phyloP scores from a whole-genome alignment of 2,888 invertebrate species.

The Hermaeophaga mercurialis region DNA sequence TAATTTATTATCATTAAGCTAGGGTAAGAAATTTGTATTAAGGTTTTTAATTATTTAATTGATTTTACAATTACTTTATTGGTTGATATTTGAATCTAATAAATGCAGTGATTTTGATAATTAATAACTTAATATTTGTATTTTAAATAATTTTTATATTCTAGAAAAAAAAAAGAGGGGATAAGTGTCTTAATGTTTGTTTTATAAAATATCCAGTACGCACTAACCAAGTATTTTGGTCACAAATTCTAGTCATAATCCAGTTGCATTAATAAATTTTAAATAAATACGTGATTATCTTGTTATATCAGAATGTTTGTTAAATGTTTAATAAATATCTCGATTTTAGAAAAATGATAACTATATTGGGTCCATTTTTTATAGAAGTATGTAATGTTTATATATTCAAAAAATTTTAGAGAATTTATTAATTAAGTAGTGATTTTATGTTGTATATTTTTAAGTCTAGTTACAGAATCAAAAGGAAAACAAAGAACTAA shows the following conservation, averaged over 20 bases:
- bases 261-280: background rate
- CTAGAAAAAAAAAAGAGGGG: too few species aligned
- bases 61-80: too few species aligned
- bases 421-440: background rate
- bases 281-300: background rate
- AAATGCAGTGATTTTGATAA: too few species aligned
- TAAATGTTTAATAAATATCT: background rate
- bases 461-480: background rate
- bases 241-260: constrained; percentile 10
- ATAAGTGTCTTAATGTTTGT: too few species aligned
- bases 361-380: background rate
- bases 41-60: too few species aligned
- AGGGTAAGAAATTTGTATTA: too few species aligned
- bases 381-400: too few species aligned
- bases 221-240: constrained; percentile 8
- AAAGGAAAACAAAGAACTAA: too few species aligned
- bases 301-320: constrained; percentile 1
- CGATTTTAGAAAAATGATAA: background rate
- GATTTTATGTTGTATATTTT: background rate
- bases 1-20: too few species aligned
- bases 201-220: background rate
- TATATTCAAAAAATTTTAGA: background rate
- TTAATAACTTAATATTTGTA: too few species aligned
- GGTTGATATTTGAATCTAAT: too few species aligned
- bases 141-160: too few species aligned